phyloP scores from a whole-genome alignment of 2,113 vertebrate species.

The Addax nasomaculatus region DNA sequence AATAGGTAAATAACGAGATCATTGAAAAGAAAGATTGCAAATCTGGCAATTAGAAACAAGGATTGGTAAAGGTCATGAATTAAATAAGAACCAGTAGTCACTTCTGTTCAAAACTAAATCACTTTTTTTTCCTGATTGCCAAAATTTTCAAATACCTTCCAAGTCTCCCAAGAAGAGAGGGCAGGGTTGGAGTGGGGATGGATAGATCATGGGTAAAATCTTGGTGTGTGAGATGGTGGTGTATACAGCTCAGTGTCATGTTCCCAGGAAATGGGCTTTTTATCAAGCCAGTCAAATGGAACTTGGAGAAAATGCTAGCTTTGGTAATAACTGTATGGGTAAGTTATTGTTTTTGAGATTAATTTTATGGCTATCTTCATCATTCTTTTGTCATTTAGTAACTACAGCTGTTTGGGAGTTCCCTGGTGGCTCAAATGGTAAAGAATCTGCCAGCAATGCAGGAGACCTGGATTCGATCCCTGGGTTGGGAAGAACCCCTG shows the following conservation, averaged over 20 bases:
- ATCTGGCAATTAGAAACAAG: background rate
- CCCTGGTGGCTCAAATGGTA: background rate
- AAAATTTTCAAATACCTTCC: background rate
- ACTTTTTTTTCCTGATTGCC: background rate
- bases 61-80: background rate
- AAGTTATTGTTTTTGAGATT: conserved; percentile 5
- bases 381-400: background rate
- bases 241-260: background rate
- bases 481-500: background rate
- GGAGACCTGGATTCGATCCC: background rate
- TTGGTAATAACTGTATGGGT: background rate
- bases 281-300: background rate
- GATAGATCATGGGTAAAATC: background rate
- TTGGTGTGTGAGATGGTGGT: background rate
- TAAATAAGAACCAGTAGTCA: background rate
- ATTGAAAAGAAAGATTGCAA: conserved; percentile 7
- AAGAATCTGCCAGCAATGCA: background rate
- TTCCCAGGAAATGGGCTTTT: background rate
- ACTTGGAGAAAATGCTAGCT: background rate
- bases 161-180: background rate
- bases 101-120: background rate
- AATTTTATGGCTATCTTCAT: background rate
- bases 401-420: background rate
- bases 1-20: conserved; percentile 34
- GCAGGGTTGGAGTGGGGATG: background rate